Percentiles rank a stretch among this genome's conserved stretches.
phyloP scores from a whole-genome alignment of 2,888 invertebrate genomes.

The Deroplatys truncata region DNA sequence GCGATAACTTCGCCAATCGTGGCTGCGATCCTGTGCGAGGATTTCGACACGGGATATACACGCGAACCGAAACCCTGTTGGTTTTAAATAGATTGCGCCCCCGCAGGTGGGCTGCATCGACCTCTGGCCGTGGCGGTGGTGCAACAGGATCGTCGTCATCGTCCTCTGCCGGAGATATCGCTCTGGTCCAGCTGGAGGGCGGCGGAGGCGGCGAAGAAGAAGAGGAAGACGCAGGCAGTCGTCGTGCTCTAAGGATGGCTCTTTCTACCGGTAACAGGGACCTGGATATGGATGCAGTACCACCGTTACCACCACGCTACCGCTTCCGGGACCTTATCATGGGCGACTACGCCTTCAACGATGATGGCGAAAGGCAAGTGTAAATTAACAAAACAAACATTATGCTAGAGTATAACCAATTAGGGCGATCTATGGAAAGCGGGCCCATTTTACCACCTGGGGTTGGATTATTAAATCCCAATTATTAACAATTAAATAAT shows the following conservation, averaged over 20 bases:
- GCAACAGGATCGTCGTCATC: neutral
- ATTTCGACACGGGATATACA: neutral
- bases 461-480: too few species aligned
- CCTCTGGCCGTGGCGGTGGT: neutral
- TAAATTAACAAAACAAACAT: neutral
- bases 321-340: slow-evolving; percentile 70
- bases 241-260: neutral
- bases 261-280: slow-evolving; percentile 2
- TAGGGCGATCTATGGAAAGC: too few species aligned
- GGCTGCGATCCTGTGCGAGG: neutral
- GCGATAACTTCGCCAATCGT: neutral
- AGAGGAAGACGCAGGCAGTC: neutral
- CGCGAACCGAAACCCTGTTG: slow-evolving; percentile 18
- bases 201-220: neutral
- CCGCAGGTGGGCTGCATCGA: slow-evolving; percentile 13
- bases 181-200: neutral
- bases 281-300: slow-evolving; percentile 24
- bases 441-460: too few species aligned
- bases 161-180: neutral
- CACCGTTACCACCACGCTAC: slow-evolving; percentile 62
- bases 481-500: too few species aligned
- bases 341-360: slow-evolving; percentile 72
- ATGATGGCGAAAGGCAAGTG: slow-evolving; percentile 72
- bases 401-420: too few species aligned
- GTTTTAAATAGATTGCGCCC: slow-evolving; percentile 19